Evolutionary conservation across 2,113 vertebrate species (phyloP).

Genomic region (Xiphophorus hellerii): DNA sequence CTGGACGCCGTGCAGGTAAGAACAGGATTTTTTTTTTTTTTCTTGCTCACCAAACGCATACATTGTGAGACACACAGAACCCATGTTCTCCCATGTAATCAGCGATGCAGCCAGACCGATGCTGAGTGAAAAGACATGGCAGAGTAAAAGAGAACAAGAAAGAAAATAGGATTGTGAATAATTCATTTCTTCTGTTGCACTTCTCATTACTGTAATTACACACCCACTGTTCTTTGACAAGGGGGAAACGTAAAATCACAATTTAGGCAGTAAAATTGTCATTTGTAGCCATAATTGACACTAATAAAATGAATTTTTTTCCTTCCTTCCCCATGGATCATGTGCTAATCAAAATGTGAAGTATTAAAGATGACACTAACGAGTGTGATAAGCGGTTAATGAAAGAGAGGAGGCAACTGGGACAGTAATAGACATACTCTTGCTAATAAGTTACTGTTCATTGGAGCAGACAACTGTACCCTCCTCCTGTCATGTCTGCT

Average conservation of each 20-base stretch:
- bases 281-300: conserved; percentile 79
- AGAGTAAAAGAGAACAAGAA: conserved; percentile 36
- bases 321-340: conserved; percentile 64
- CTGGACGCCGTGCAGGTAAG: conserved; percentile 7
- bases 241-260: conserved; percentile 74
- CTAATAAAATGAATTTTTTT: conserved; percentile 74
- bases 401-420: conserved; percentile 71
- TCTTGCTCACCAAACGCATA: background rate
- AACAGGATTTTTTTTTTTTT: background rate
- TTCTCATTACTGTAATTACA: conserved; percentile 76
- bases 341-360: conserved; percentile 80
- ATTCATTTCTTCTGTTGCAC: conserved; percentile 63
- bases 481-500: conserved; percentile 60
- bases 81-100: conserved; percentile 11
- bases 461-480: conserved; percentile 65
- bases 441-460: conserved; percentile 74
- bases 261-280: conserved; percentile 75
- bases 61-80: conserved; percentile 8
- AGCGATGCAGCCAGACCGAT: conserved; percentile 16
- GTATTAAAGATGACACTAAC: conserved; percentile 79
- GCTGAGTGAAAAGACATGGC: conserved; percentile 22
- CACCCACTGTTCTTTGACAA: conserved; percentile 69
- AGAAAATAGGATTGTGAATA: conserved; percentile 60
- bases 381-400: conserved; percentile 73
- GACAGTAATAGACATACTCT: conserved; percentile 69